Base-by-base conservation (phyloP, 2,888 invertebrate genomes). In the Ichneumoninae sp. region DNA sequence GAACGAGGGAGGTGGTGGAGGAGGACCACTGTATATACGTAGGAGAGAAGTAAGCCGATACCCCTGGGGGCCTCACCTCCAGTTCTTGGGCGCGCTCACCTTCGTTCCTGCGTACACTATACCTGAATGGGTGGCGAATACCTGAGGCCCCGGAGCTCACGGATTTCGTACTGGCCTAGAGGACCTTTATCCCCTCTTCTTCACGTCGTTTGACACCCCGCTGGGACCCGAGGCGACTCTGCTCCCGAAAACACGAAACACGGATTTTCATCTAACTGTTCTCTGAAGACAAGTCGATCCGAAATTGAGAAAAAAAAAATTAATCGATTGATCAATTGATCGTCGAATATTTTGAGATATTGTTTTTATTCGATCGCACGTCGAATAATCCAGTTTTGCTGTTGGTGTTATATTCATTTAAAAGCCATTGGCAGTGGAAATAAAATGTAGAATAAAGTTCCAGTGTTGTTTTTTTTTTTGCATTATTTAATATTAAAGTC, bases 11-110 rank as follows among this genome's bases (percentile, higher is more conserved):
- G 75, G 69, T 54, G 75, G 65, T 36, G 60, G 66, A 81, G 40
- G 66, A 76, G 77, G 65, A 81, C 50, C 60, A 57, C 63, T 52
- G 54, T 70, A 33, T 77, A 73, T 26, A 54, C 73, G 33, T 75
- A 52, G 74, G 63, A 81, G 81, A 88, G 88, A 89, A 90, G 92
- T 92, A 92, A 92, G 87, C 88, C 89, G 91, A 92, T 91, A 92
- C 86, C 87, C 87, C 85, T 86, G 88, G 87, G 87, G 89, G 87
- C 86, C 87, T 87, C 82, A 83, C 76, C 85, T 85, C 80, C 85
- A 66, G 54, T 83, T 85, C 82, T 87, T 69, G 79, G 81, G 84
- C 87, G 83, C 83, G 74, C 81, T 86, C 85, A 82, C 82, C 79
- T 82, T 85, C 75, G 66, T 69, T 76, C 76, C 82, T 87, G 81